These are phyloP conservation scores for Fukomys damarensis DNA, from an alignment of 2,113 vertebrate species.

Conservation along the genomic window DNA sequence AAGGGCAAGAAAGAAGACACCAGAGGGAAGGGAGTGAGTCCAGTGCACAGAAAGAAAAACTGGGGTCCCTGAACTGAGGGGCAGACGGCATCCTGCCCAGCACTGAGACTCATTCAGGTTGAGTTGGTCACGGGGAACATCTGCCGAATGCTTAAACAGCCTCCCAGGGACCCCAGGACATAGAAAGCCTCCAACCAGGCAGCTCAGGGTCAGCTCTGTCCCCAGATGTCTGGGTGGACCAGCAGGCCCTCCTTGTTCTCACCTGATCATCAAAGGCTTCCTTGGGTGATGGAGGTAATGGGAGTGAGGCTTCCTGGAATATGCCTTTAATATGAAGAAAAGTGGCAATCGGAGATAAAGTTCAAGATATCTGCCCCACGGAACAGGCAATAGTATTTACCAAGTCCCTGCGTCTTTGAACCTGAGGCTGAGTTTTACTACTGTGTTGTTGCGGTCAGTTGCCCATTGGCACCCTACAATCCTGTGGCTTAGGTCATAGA, in stretches of 20 bases:
- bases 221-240: background rate
- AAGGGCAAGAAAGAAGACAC: background rate
- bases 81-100: background rate
- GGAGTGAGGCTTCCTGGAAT: background rate
- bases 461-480: background rate
- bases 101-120: background rate
- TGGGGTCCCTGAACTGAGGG: background rate
- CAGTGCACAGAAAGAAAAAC: background rate
- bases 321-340: background rate
- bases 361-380: background rate
- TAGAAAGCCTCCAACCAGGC: background rate
- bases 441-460: background rate
- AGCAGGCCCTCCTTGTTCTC: background rate
- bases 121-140: background rate
- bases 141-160: background rate
- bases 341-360: background rate
- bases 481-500: background rate
- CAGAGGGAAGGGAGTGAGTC: background rate
- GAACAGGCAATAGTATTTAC: background rate
- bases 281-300: background rate
- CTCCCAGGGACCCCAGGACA: background rate
- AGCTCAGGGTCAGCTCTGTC: background rate
- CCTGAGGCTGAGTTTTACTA: background rate
- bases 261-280: background rate
- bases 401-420: background rate